Evolutionary conservation across 2,113 vertebrate genomes (phyloP), one percentile per base, ranked within the genome.

Genomic region (Eclectus roratus): DNA sequence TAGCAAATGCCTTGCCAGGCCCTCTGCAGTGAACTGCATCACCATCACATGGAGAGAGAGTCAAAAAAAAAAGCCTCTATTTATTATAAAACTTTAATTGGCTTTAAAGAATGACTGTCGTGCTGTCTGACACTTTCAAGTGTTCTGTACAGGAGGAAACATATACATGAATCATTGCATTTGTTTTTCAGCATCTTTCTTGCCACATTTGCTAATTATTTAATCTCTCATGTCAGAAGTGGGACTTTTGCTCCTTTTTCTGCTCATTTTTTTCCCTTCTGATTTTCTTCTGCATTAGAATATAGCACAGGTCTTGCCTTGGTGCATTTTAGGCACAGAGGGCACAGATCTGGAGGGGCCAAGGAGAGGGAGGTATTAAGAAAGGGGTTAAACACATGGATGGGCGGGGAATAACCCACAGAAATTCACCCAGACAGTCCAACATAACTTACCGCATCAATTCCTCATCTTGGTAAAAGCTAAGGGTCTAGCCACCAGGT

Each of bases 181-280:
- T 98, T 98, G 97, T 97, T 97, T 96, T 95, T 94, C 93, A 88
- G 96, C 91, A 63, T 88, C 88, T 83, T 93, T 69, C 95, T 94
- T 97, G 97, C 97, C 94, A 97, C 74, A 55, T 97, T 97, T 96
- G 93, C 97, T 96, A 97, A 98, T 97, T 96, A 96, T 94, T 68
- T 65, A 97, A 96, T 88, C 49, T 96, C 93, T 86, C 2, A 11
- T 92, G 91, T 97, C 94, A 89, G 91, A 95, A 94, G 80, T 3
- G 55, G 64, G 80, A 89, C 96, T 97, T 96, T 87, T 96, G 80
- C 77, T 92, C 94, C 85, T 79, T 53, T 84, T 66, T 21, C 64
- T 55, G 66, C 88, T 33, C 18, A 1, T 49, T 78, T 92, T 89
- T 77, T 85, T 49, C 13, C 20, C 8, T 77, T 61, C 35, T 6